These are phyloP conservation scores for Sisyra terminalis DNA, from an alignment of 2,888 invertebrate genomes.

Conservation along the genomic window DNA sequence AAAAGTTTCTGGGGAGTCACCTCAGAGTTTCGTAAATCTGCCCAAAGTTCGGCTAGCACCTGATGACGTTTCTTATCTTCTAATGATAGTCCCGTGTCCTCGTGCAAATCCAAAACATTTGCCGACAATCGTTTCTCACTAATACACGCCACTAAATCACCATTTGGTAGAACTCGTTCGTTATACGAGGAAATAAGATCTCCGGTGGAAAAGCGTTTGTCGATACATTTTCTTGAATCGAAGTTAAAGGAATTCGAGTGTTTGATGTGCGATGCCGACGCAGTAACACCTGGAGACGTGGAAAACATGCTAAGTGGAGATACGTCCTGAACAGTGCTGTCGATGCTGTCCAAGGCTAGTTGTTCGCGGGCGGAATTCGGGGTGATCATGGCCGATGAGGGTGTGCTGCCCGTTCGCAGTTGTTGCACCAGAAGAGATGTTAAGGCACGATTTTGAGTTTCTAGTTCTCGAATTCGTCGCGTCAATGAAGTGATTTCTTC, in stretches of 20 bases:
- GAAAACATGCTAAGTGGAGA: constrained; percentile 8
- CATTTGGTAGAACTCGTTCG: constrained; percentile 29
- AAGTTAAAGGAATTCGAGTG: constrained; percentile 8
- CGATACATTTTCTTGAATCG: constrained; percentile 7
- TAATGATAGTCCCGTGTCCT: constrained; percentile 35
- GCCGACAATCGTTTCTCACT: constrained; percentile 15
- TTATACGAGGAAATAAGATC: constrained; percentile 19
- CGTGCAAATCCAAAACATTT: constrained; percentile 1
- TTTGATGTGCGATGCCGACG: neutral
- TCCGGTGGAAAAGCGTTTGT: constrained; percentile 14
- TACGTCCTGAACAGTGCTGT: constrained; percentile 3
- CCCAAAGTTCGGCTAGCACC: constrained; percentile 44
- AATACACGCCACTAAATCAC: constrained; percentile 22
- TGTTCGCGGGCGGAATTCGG: constrained; percentile 5
- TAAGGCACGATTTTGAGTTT: constrained; percentile 59
- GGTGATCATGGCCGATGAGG: constrained; percentile 7
- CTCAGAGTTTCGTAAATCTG: constrained; percentile 43
- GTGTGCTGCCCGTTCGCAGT: constrained; percentile 26
- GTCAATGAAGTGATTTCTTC: constrained; percentile 62
- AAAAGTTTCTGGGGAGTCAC: constrained; percentile 43
- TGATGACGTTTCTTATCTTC: constrained; percentile 47
- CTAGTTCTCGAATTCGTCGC: constrained; percentile 57
- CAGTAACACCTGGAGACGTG: constrained; percentile 2
- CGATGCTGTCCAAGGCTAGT: constrained; percentile 3
- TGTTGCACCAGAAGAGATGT: constrained; percentile 52